Evolutionary conservation across 1,140 invertebrate species (phyloP).

Genomic region (Caenorhabditis inopinata): DNA sequence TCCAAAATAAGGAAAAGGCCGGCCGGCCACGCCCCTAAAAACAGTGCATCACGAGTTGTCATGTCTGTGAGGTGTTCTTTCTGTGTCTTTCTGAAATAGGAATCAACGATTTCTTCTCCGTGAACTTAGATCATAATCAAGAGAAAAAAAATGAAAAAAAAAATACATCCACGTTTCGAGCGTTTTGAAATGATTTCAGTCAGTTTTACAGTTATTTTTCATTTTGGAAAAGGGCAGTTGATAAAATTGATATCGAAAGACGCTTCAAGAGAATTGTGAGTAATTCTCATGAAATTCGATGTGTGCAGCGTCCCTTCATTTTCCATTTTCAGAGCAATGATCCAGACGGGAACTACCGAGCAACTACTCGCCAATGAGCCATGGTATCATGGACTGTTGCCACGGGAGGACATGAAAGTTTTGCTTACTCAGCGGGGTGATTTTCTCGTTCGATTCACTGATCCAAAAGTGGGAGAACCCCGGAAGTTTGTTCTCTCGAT

Average conservation of each 20-base stretch:
- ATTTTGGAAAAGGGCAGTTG: no score
- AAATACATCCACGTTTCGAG: no score
- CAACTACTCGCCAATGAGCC: conserved; percentile 31
- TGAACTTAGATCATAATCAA: no score
- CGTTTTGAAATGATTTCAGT: no score
- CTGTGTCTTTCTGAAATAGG: no score
- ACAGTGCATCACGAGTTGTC: no score
- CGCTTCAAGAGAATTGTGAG: conserved; percentile 15
- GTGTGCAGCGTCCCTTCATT: background rate
- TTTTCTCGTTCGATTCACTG: conserved; percentile 43
- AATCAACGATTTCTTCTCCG: no score
- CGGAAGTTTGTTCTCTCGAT: conserved; percentile 40
- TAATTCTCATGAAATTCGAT: background rate
- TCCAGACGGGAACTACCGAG: background rate
- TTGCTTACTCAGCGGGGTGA: conserved; percentile 35
- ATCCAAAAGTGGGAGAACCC: conserved; percentile 34
- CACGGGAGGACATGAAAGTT: conserved; percentile 42
- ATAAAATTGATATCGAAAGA: conserved; percentile 9
- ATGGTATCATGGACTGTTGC: conserved; percentile 47
- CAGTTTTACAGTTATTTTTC: no score
- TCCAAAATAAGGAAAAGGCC: no score
- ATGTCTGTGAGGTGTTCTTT: no score
- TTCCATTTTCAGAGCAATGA: background rate
- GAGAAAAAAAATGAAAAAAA: no score
- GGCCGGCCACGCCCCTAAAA: no score